phyloP scores from a whole-genome alignment of 2,888 invertebrate genomes.

The Zaprionus lineosus region DNA sequence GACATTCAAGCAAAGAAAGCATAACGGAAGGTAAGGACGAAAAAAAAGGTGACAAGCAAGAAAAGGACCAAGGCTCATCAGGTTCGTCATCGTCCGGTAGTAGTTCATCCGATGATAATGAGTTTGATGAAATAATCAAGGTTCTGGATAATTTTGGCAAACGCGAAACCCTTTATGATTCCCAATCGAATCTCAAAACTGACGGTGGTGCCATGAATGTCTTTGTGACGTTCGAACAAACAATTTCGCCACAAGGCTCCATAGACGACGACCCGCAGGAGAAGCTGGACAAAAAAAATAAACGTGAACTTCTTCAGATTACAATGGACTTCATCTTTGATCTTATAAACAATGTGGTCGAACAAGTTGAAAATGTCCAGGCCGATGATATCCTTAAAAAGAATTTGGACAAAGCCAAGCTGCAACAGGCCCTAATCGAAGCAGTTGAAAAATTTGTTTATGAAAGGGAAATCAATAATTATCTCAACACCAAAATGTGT shows the following conservation, averaged over 20 bases:
- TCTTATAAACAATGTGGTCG: conserved; percentile 41
- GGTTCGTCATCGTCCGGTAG: background rate
- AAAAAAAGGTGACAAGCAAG: no score
- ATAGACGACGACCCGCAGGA: background rate
- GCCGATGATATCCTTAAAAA: conserved; percentile 32
- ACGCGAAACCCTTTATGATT: no score
- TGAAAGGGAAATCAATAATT: conserved; percentile 10
- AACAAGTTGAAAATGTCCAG: conserved; percentile 33
- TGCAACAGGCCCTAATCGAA: conserved; percentile 27
- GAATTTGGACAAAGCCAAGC: conserved; percentile 59
- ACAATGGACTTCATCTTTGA: conserved; percentile 47
- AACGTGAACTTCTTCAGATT: conserved; percentile 1
- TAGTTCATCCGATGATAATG: background rate
- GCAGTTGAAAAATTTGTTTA: background rate
- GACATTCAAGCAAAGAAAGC: no score
- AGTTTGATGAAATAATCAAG: background rate
- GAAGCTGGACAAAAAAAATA: background rate
- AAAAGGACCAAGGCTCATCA: no score
- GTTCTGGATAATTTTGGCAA: no score
- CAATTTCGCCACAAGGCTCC: no score
- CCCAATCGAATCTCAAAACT: no score
- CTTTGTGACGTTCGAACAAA: conserved; percentile 14
- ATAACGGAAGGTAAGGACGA: no score
- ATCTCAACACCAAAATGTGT: conserved; percentile 55
- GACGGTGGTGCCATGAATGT: background rate